Percentiles rank a stretch among this genome's conserved stretches.
phyloP scores from a whole-genome alignment of 2,888 invertebrate species.

The Tolmerus cingulatus region DNA sequence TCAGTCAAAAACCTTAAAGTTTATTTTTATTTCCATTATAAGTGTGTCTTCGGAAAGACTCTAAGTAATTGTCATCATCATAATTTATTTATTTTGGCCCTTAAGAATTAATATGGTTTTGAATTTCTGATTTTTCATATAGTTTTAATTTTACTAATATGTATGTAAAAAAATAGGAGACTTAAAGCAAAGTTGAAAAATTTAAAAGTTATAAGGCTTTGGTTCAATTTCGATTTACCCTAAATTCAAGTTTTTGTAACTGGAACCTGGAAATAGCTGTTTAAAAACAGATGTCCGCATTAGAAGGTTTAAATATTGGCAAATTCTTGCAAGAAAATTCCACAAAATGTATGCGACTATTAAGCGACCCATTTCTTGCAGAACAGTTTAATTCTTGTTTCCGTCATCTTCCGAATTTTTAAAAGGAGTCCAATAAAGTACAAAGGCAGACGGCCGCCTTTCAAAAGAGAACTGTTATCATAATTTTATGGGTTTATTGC shows the following conservation, averaged over 20 bases:
- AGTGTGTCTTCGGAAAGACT: background rate
- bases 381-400: background rate
- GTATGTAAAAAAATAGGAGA: no score
- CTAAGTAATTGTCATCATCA: background rate
- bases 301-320: background rate
- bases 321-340: background rate
- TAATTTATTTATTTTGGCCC: background rate
- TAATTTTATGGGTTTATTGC: constrained; percentile 30
- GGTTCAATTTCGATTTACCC: background rate
- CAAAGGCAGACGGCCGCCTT: constrained; percentile 29
- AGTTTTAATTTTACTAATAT: no score
- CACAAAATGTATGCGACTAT: background rate
- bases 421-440: constrained; percentile 9
- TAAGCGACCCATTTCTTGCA: background rate
- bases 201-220: no score
- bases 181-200: no score
- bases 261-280: no score
- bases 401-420: background rate
- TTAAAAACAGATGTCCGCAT: background rate
- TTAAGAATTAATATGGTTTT: no score
- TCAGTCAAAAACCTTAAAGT: background rate
- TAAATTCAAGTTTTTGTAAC: background rate
- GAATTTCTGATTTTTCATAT: no score
- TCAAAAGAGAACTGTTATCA: constrained; percentile 23
- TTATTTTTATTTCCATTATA: no score